phyloP scores from a whole-genome alignment of 2,797 vertebrate genomes.

The Tragelaphus eurycerus region DNA sequence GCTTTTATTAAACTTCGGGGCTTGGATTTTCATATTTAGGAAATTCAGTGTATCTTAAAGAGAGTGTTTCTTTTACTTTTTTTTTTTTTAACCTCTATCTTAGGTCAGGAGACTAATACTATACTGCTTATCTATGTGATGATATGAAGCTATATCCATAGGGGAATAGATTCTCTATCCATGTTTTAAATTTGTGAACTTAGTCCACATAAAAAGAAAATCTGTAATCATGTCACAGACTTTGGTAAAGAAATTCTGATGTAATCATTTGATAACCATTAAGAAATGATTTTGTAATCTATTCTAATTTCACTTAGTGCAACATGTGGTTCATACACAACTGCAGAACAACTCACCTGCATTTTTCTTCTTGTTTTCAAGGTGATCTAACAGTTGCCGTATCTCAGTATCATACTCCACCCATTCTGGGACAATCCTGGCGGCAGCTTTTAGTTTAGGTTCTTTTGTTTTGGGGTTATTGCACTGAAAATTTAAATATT shows the following conservation, averaged over 20 bases:
- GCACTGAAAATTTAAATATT: conserved; percentile 87
- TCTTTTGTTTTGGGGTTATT: conserved; percentile 99
- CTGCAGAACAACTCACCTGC: conserved; percentile 50
- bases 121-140: not conserved
- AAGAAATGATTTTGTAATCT: not conserved
- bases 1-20: not conserved
- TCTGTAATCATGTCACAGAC: not conserved
- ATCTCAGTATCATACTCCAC: conserved; percentile 92
- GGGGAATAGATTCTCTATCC: not conserved
- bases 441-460: conserved; percentile 94
- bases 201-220: not conserved
- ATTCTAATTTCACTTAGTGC: not conserved
- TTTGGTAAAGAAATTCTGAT: not conserved
- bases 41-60: not conserved
- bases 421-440: conserved; percentile 96
- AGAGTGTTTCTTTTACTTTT: not conserved
- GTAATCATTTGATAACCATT: not conserved
- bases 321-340: conserved; percentile 57
- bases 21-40: not conserved
- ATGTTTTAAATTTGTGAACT: not conserved
- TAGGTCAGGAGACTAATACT: not conserved
- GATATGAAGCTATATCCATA: not conserved
- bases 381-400: conserved; percentile 84
- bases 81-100: not conserved
- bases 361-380: conserved; percentile 81